These are phyloP conservation scores for Pantherophis vulpinus DNA, from an alignment of 2,797 vertebrate species.

Conservation along the genomic window DNA sequence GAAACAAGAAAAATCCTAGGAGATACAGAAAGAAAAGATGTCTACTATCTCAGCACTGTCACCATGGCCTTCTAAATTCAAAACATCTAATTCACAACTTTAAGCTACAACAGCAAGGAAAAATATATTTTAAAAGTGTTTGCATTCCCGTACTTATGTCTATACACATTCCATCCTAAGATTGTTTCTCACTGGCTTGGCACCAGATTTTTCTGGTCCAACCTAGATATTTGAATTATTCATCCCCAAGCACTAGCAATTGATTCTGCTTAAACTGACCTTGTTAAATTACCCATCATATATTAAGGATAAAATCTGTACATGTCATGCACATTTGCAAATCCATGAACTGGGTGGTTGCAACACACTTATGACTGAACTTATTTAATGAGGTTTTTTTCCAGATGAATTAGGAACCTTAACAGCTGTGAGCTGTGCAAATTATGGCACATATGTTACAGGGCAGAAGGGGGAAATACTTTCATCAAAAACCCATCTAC, in stretches of 20 bases:
- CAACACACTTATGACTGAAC: not conserved
- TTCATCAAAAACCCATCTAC: not conserved
- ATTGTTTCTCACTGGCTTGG: not conserved
- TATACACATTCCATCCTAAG: not conserved
- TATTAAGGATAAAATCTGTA: not conserved
- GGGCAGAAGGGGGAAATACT: not conserved
- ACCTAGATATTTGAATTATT: not conserved
- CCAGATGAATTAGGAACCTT: not conserved
- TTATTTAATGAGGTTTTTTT: not conserved
- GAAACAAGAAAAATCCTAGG: not conserved
- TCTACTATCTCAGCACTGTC: not conserved
- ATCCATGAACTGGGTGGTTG: not conserved
- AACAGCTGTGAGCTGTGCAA: not conserved
- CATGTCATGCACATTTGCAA: not conserved
- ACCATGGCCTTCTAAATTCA: not conserved
- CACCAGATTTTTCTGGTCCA: not conserved
- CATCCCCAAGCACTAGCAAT: not conserved
- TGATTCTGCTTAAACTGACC: not conserved
- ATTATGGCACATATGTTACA: not conserved
- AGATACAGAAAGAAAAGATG: not conserved
- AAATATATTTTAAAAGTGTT: not conserved
- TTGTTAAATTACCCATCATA: not conserved
- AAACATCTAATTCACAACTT: not conserved
- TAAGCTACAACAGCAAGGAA: not conserved
- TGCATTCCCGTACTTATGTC: not conserved